Conservation (phyloP, 2,888 invertebrate species). For the Netelia virgata region DNA sequence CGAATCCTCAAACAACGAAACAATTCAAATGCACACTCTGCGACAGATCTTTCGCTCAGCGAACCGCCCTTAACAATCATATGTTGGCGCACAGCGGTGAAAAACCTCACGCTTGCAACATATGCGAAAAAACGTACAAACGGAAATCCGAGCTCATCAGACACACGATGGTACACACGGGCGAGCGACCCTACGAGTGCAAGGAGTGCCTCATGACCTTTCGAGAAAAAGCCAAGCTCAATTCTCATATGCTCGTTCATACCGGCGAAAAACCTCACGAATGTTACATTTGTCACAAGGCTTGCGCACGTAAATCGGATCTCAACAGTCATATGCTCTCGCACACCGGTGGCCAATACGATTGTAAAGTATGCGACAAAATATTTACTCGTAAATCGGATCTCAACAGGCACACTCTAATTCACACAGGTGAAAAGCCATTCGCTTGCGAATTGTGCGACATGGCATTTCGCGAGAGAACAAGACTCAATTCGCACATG, state of each 20-base stretch:
- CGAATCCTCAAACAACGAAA: constrained; percentile 76
- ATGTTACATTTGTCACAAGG: constrained; percentile 82
- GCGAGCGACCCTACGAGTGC: constrained; percentile 82
- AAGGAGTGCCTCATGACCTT: constrained; percentile 83
- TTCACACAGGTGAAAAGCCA: constrained; percentile 82
- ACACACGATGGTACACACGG: constrained; percentile 83
- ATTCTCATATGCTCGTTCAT: constrained; percentile 83
- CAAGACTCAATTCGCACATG: constrained; percentile 81
- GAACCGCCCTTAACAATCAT: constrained; percentile 81
- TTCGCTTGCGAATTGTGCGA: constrained; percentile 81
- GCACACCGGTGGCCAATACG: constrained; percentile 83
- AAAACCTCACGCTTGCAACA: constrained; percentile 81
- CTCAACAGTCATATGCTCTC: constrained; percentile 83
- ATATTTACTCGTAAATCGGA: constrained; percentile 83
- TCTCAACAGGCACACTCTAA: constrained; percentile 81
- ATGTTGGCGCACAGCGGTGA: constrained; percentile 82
- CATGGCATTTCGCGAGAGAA: constrained; percentile 82
- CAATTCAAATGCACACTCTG: constrained; percentile 81
- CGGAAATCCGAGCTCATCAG: constrained; percentile 82
- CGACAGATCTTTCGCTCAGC: constrained; percentile 79
- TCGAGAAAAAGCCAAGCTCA: constrained; percentile 82
- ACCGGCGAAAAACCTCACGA: constrained; percentile 83
- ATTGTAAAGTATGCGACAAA: constrained; percentile 82
- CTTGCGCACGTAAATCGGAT: constrained; percentile 82
- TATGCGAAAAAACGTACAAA: constrained; percentile 82